Percentiles rank a stretch among this genome's conserved stretches.
Evolutionary conservation across 2,113 vertebrate genomes (phyloP).

Genomic region (Seriola rivoliana): DNA sequence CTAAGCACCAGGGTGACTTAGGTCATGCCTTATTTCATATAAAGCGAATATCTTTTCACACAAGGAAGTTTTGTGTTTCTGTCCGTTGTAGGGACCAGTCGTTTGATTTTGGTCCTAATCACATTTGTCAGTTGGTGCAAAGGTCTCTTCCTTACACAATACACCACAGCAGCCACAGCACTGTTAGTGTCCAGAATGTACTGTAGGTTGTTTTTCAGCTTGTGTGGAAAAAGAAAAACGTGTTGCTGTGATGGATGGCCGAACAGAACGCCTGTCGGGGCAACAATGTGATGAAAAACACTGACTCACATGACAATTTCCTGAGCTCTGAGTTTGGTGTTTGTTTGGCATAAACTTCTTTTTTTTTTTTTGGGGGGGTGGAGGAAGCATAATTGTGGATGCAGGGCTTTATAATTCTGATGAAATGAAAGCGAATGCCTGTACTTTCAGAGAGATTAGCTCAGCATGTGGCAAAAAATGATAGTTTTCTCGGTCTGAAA

Average conservation of each 20-base stretch:
- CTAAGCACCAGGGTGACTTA: neutral
- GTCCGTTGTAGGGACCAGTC: neutral
- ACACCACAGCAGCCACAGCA: neutral
- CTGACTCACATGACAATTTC: neutral
- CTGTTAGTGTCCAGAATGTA: neutral
- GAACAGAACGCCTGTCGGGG: slow-evolving; percentile 2
- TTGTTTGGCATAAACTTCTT: neutral
- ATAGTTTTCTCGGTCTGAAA: neutral
- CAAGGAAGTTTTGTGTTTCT: neutral
- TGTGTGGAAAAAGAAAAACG: slow-evolving; percentile 3
- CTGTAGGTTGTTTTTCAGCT: slow-evolving; percentile 8
- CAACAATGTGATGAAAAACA: slow-evolving; percentile 9
- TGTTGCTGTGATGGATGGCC: slow-evolving; percentile 9
- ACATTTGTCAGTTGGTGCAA: slow-evolving; percentile 9
- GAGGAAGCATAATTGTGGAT: too few species aligned
- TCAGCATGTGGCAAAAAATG: slow-evolving; percentile 4
- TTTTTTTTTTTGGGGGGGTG: too few species aligned
- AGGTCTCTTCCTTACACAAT: neutral
- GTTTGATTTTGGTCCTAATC: slow-evolving; percentile 17
- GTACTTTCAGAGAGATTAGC: neutral
- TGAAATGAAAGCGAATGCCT: neutral
- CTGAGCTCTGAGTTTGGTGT: neutral
- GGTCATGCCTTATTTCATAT: too few species aligned
- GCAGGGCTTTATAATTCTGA: neutral
- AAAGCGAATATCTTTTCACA: neutral